Percentiles rank a stretch among this genome's conserved stretches.
Evolutionary conservation across 2,113 vertebrate species (phyloP).

Genomic region (Nycticorax nycticorax): DNA sequence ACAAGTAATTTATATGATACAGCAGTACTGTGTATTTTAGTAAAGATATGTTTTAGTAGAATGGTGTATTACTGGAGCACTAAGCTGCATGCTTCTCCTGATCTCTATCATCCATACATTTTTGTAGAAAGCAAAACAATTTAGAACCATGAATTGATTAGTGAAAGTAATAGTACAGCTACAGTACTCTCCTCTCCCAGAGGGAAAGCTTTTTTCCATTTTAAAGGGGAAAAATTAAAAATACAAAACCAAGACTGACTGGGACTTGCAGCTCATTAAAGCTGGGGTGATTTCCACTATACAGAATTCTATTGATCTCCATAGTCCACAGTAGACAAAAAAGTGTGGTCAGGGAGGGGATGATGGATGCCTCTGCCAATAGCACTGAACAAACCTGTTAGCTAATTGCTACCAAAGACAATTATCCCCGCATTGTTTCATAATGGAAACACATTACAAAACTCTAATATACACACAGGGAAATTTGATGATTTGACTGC

Average conservation of each 20-base stretch:
- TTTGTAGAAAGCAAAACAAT: slow-evolving; percentile 66
- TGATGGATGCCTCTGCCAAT: slow-evolving; percentile 96
- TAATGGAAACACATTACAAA: slow-evolving; percentile 97
- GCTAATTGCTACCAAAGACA: slow-evolving; percentile 98
- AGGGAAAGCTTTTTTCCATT: slow-evolving; percentile 82
- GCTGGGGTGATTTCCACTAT: slow-evolving; percentile 91
- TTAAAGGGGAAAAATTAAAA: slow-evolving; percentile 88
- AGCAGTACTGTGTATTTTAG: not conserved
- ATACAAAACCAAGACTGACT: slow-evolving; percentile 82
- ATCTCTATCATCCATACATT: slow-evolving; percentile 31
- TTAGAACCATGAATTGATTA: slow-evolving; percentile 85
- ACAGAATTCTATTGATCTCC: slow-evolving; percentile 97
- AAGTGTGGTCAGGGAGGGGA: slow-evolving; percentile 81
- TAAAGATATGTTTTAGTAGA: not conserved
- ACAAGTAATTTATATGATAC: not conserved
- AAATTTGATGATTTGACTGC: slow-evolving; percentile 90
- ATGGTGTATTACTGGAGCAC: not conserved
- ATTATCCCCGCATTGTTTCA: slow-evolving; percentile 96
- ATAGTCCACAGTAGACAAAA: slow-evolving; percentile 82
- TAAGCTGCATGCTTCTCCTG: not conserved
- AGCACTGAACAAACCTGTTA: slow-evolving; percentile 96
- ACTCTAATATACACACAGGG: slow-evolving; percentile 94
- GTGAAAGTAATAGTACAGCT: slow-evolving; percentile 84
- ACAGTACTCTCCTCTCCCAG: slow-evolving; percentile 74
- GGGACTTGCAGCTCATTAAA: slow-evolving; percentile 88